Evolutionary conservation across 2,113 vertebrate genomes (phyloP).

Genomic region (Charadrius vociferus): DNA sequence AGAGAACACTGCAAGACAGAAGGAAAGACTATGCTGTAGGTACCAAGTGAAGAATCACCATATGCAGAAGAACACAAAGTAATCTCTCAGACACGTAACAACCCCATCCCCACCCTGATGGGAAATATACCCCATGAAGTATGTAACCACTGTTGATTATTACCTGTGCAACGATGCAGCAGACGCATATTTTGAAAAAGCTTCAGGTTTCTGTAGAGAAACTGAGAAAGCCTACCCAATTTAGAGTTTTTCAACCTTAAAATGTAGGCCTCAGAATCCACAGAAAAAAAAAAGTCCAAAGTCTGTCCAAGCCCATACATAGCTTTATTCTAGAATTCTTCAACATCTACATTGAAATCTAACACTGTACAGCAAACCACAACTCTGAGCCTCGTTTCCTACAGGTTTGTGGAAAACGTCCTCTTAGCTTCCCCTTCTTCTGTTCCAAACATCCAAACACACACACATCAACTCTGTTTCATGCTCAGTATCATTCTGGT

Average conservation of each 20-base stretch:
- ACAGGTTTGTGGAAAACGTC: background rate
- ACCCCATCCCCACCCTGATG: background rate
- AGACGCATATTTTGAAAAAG: background rate
- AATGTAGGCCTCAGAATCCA: background rate
- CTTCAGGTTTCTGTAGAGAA: background rate
- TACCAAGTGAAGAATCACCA: background rate
- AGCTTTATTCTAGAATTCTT: background rate
- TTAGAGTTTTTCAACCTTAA: background rate
- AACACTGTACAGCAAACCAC: background rate
- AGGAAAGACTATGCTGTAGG: background rate
- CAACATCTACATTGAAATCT: background rate
- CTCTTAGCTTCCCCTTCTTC: background rate
- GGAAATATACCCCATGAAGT: background rate
- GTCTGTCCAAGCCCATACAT: background rate
- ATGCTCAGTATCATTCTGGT: background rate
- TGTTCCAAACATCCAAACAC: background rate
- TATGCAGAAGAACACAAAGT: background rate
- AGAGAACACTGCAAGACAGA: accelerated
- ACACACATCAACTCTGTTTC: background rate
- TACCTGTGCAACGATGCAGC: background rate
- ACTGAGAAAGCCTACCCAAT: background rate
- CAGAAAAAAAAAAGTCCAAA: background rate
- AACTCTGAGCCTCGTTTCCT: background rate
- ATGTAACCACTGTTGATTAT: background rate
- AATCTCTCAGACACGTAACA: background rate